These are phyloP conservation scores for Archivesica marissinica DNA, from an alignment of 1,140 invertebrate species.

Conservation along the genomic window DNA sequence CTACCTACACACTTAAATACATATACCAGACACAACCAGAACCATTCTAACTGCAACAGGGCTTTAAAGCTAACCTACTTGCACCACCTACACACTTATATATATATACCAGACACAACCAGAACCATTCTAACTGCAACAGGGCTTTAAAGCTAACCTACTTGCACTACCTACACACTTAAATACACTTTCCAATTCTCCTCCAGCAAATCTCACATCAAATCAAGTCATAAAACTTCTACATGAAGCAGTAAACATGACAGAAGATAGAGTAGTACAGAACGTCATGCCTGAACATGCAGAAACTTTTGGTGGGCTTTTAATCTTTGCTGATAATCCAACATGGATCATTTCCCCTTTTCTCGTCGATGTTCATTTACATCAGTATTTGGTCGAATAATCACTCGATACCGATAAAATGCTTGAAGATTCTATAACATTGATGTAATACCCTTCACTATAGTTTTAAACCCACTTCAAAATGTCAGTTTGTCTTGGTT, in stretches of 20 bases:
- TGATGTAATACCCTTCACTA: constrained; percentile 20
- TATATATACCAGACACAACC: too few relatives aligned
- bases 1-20: too few relatives aligned
- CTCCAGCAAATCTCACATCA: background rate
- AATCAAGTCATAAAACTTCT: background rate
- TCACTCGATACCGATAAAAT: constrained; percentile 11
- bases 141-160: too few relatives aligned
- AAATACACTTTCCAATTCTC: background rate
- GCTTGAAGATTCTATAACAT: constrained; percentile 12
- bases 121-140: too few relatives aligned
- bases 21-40: too few relatives aligned
- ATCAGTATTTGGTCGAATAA: constrained; percentile 1
- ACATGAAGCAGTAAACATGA: background rate
- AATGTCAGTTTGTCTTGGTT: constrained; percentile 17
- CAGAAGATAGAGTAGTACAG: background rate
- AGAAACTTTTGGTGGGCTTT: background rate
- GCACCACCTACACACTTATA: too few relatives aligned
- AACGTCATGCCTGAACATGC: background rate
- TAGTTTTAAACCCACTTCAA: constrained; percentile 32
- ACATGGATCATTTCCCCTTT: constrained; percentile 18
- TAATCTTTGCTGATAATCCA: constrained; percentile 13
- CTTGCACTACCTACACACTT: background rate
- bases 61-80: too few relatives aligned
- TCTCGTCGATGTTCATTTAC: background rate
- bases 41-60: too few relatives aligned